Evolutionary conservation across 1,140 invertebrate genomes (phyloP).

Genomic region (Drosophila pandora): DNA sequence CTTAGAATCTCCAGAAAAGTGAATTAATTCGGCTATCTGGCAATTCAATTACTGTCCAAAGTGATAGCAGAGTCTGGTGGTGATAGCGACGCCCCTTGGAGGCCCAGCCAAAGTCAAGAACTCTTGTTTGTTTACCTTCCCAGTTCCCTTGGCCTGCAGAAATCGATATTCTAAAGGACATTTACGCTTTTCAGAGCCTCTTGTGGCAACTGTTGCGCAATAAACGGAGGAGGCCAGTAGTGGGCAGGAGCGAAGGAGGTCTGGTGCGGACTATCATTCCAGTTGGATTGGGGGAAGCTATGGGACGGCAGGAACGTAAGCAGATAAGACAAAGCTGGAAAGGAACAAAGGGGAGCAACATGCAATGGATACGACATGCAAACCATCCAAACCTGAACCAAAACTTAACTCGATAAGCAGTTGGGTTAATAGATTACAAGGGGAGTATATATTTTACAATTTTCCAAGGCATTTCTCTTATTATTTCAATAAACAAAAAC

Average conservation of each 20-base stretch:
- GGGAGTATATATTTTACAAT: constrained; percentile 9
- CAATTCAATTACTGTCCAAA: constrained; percentile 2
- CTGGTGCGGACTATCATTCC: constrained; percentile 15
- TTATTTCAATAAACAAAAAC: too few relatives aligned
- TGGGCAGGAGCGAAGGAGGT: constrained; percentile 6
- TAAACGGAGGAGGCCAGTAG: constrained; percentile 13
- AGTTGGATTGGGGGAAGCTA: constrained; percentile 5
- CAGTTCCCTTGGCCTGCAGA: not conserved
- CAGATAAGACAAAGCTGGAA: constrained; percentile 42
- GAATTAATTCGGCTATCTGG: constrained; percentile 31
- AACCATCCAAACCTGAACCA: constrained; percentile 69
- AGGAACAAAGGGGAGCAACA: constrained; percentile 42
- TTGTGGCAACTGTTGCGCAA: constrained; percentile 54
- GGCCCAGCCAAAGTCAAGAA: constrained; percentile 8
- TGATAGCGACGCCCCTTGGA: constrained; percentile 11
- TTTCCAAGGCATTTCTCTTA: not conserved
- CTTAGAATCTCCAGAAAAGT: constrained; percentile 12
- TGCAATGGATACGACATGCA: constrained; percentile 69
- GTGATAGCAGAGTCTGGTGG: too few relatives aligned
- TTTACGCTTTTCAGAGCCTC: not conserved
- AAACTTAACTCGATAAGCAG: constrained; percentile 32
- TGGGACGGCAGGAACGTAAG: not conserved
- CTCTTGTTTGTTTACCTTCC: constrained; percentile 4
- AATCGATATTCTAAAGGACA: constrained; percentile 30
- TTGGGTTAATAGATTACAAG: constrained; percentile 27